Evolutionary conservation across 2,797 vertebrate genomes (phyloP).

Genomic region (Amniataba percoides): DNA sequence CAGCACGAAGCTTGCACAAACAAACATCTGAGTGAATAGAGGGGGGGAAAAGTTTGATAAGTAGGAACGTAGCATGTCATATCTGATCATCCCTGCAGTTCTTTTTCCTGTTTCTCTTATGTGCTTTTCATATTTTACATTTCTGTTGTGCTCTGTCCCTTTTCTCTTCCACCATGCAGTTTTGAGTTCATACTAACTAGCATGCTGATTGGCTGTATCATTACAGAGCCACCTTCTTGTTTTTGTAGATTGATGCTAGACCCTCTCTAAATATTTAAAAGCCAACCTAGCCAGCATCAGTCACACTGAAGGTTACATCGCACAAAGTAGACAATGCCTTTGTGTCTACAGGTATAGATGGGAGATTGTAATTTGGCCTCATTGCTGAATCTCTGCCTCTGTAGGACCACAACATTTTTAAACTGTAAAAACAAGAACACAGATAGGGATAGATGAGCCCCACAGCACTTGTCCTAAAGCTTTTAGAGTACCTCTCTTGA

Average conservation of each 20-base stretch:
- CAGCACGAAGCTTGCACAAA: background rate
- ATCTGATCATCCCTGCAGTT: background rate
- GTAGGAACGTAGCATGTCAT: background rate
- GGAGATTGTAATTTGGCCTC: conserved; percentile 6
- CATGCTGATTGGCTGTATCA: background rate
- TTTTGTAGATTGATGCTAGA: background rate
- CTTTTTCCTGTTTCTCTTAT: background rate
- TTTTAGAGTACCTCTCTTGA: conserved; percentile 61
- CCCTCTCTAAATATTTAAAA: conserved; percentile 11
- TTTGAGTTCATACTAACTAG: conserved; percentile 7
- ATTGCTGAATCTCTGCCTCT: conserved; percentile 5
- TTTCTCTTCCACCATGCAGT: background rate
- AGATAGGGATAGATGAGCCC: conserved; percentile 40
- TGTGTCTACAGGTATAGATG: background rate
- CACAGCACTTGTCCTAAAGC: conserved; percentile 33
- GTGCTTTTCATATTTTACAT: conserved; percentile 4
- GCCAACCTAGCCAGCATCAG: background rate
- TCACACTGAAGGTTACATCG: conserved; percentile 4
- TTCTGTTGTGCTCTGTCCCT: background rate
- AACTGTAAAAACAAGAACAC: conserved; percentile 32
- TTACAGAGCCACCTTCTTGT: background rate
- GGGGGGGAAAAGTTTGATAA: background rate
- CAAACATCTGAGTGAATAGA: background rate
- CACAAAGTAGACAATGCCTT: background rate
- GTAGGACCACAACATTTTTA: conserved; percentile 19